Evolutionary conservation across 1,140 invertebrate species (phyloP).

Genomic region (Aradophagus sp.): DNA sequence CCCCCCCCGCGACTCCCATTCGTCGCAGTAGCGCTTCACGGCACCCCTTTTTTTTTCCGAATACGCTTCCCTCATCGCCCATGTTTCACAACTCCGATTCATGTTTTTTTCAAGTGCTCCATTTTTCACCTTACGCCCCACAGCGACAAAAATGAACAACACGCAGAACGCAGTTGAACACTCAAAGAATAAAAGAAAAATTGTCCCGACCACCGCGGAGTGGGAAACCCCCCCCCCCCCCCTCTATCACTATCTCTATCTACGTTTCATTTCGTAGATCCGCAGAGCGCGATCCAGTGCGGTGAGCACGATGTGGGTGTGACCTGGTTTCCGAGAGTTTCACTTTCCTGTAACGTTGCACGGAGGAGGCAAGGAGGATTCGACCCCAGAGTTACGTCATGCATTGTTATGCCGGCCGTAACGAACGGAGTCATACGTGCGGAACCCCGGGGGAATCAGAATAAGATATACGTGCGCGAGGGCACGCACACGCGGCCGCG

Average conservation of each 20-base stretch:
- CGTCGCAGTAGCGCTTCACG: too few species aligned
- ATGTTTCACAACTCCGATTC: too few species aligned
- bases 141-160: too few species aligned
- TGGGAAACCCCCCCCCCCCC: too few species aligned
- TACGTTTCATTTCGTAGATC: conserved; percentile 61
- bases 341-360: conserved; percentile 74
- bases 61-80: too few species aligned
- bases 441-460: conserved; percentile 70
- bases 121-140: too few species aligned
- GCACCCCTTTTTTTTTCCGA: too few species aligned
- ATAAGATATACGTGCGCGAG: conserved; percentile 59
- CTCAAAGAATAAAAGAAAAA: not conserved
- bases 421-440: conserved; percentile 69
- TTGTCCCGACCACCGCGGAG: not conserved
- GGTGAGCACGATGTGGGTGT: conserved; percentile 73
- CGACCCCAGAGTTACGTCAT: conserved; percentile 73
- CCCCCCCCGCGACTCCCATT: too few species aligned
- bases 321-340: conserved; percentile 76
- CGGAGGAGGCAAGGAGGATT: conserved; percentile 72
- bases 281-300: conserved; percentile 63
- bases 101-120: too few species aligned
- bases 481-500: conserved; percentile 15
- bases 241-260: too few species aligned
- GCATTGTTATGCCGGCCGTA: conserved; percentile 74
- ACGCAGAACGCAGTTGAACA: not conserved